phyloP scores from a whole-genome alignment of 2,113 vertebrate genomes.

The Pelusios castaneus region DNA sequence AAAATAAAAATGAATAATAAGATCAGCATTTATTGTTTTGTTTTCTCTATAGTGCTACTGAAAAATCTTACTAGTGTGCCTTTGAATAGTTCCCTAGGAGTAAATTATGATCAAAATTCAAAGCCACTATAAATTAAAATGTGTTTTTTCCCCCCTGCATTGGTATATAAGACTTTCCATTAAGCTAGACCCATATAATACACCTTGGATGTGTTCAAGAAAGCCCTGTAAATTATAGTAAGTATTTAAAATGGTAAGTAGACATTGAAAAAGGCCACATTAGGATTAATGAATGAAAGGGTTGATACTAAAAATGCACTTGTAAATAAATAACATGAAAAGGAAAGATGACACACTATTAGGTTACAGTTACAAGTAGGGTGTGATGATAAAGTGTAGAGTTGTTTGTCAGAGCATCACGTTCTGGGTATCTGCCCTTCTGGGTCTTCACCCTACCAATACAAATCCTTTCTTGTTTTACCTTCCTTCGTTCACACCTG shows the following conservation, averaged over 20 bases:
- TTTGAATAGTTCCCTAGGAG: constrained; percentile 76
- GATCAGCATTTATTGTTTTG: constrained; percentile 72
- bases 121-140: constrained; percentile 81
- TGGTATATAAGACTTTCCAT: constrained; percentile 85
- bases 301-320: constrained; percentile 81
- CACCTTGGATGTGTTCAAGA: constrained; percentile 84
- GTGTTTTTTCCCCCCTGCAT: constrained; percentile 73
- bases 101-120: constrained; percentile 85
- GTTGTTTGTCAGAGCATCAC: constrained; percentile 51
- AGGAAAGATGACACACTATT: constrained; percentile 81
- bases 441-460: background rate
- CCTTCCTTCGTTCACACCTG: rapidly evolving
- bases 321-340: constrained; percentile 85
- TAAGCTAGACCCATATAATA: constrained; percentile 85
- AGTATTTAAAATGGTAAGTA: constrained; percentile 88
- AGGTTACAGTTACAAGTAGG: constrained; percentile 80
- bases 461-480: background rate
- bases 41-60: constrained; percentile 60
- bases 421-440: constrained; percentile 36
- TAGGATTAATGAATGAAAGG: constrained; percentile 87
- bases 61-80: constrained; percentile 74
- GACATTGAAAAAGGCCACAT: constrained; percentile 84
- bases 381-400: constrained; percentile 71
- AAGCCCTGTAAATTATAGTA: constrained; percentile 84
- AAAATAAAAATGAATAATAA: constrained; percentile 70